These are phyloP conservation scores for Pycnomerus fuliginosus DNA, from an alignment of 2,888 invertebrate species.

Conservation along the genomic window DNA sequence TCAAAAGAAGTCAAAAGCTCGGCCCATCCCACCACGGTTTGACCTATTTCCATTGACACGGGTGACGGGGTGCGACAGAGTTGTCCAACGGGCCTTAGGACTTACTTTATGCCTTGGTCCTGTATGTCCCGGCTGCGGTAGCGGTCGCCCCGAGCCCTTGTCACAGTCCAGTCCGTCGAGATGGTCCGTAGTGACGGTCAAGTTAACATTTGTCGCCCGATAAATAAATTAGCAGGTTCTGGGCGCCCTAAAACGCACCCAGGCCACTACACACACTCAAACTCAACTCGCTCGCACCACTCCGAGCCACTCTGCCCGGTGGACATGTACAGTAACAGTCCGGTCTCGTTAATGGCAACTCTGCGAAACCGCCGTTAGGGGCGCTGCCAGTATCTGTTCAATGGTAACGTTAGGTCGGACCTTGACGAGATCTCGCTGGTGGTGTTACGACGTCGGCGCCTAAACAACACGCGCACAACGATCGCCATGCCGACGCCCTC, in stretches of 20 bases:
- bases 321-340: slow-evolving; percentile 47
- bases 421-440: slow-evolving; percentile 1
- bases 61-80: neutral
- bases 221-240: slow-evolving; percentile 43
- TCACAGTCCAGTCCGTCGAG: slow-evolving; percentile 49
- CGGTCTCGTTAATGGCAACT: slow-evolving; percentile 43
- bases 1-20: slow-evolving; percentile 2
- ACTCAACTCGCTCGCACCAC: slow-evolving; percentile 48
- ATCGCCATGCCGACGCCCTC: slow-evolving; percentile 26
- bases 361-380: slow-evolving; percentile 32
- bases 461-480: slow-evolving; percentile 25
- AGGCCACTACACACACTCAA: slow-evolving; percentile 51
- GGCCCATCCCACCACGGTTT: slow-evolving; percentile 32
- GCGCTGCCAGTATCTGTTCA: slow-evolving; percentile 35
- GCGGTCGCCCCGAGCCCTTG: slow-evolving; percentile 51
- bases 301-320: slow-evolving; percentile 50
- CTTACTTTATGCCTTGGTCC: slow-evolving; percentile 53
- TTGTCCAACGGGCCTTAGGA: slow-evolving; percentile 14
- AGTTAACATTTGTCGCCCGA: slow-evolving; percentile 52
- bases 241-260: slow-evolving; percentile 50
- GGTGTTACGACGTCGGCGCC: slow-evolving; percentile 12
- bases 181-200: slow-evolving; percentile 51
- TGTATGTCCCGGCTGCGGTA: slow-evolving; percentile 52
- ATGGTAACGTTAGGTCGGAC: neutral
- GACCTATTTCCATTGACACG: slow-evolving; percentile 28